These are phyloP conservation scores for Ichneumoninae sp. DNA, from an alignment of 2,888 invertebrate species.

Conservation along the genomic window DNA sequence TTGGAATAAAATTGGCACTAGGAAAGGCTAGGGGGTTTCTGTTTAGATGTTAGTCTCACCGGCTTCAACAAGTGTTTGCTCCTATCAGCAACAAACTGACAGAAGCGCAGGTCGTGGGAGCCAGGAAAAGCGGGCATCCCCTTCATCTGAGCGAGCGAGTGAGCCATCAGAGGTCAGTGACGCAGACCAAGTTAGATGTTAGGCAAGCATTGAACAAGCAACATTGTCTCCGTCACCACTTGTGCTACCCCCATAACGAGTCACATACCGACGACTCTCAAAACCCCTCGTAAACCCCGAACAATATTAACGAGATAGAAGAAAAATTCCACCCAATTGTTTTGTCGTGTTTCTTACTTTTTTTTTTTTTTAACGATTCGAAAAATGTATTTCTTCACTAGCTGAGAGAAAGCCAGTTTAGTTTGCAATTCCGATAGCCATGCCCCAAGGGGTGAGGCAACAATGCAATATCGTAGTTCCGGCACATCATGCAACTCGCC, in stretches of 20 bases:
- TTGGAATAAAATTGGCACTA: constrained; percentile 75
- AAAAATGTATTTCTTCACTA: background rate
- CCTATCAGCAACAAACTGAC: constrained; percentile 98
- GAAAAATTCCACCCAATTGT: background rate
- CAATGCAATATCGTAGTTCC: constrained; percentile 72
- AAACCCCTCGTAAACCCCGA: constrained; percentile 15
- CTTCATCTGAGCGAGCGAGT: constrained; percentile 92
- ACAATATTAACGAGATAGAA: constrained; percentile 21
- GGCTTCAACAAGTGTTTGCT: constrained; percentile 98
- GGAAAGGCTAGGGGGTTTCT: constrained; percentile 83
- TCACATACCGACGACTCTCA: constrained; percentile 18
- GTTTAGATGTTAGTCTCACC: constrained; percentile 89
- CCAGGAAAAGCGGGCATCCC: constrained; percentile 96
- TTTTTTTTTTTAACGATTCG: constrained; percentile 7
- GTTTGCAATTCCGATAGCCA: constrained; percentile 38
- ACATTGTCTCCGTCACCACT: constrained; percentile 84
- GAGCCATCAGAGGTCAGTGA: constrained; percentile 83
- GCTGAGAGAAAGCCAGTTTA: background rate
- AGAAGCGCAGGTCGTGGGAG: constrained; percentile 97
- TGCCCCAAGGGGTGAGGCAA: constrained; percentile 73
- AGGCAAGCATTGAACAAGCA: constrained; percentile 85
- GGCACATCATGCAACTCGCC: constrained; percentile 77
- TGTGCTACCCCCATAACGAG: constrained; percentile 74
- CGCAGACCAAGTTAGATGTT: constrained; percentile 83
- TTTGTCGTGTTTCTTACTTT: background rate